Conservation (phyloP, 2,888 invertebrate genomes). For the Clusia tigrina region DNA sequence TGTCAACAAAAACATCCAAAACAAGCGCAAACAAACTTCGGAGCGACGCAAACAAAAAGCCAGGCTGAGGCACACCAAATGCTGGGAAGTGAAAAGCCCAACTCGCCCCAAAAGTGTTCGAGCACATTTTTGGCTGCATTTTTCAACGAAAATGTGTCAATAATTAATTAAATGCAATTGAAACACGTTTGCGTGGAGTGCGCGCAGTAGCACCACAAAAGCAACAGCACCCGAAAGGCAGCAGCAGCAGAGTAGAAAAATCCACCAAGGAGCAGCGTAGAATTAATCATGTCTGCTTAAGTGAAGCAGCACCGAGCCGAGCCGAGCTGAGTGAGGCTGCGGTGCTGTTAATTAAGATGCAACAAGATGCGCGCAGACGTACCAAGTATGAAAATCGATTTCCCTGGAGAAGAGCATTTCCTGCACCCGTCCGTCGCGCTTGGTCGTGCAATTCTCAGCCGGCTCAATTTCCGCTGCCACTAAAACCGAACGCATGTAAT, state of each 20-base stretch:
- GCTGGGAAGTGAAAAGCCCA: conserved; percentile 22
- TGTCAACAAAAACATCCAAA: conserved; percentile 14
- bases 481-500: no score
- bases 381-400: not conserved
- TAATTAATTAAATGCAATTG: conserved; percentile 63
- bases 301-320: not conserved
- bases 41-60: conserved; percentile 12
- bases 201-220: no score
- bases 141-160: conserved; percentile 57
- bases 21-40: not conserved
- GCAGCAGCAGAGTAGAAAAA: no score
- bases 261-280: no score
- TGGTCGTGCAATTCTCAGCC: not conserved
- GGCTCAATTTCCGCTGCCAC: not conserved
- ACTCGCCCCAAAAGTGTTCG: conserved; percentile 28
- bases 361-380: no score
- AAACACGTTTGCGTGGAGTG: conserved; percentile 44
- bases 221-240: no score
- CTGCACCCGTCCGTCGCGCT: no score
- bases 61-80: conserved; percentile 12
- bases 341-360: not conserved
- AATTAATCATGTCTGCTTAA: no score
- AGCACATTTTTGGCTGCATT: conserved; percentile 24
- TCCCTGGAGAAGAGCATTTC: no score
- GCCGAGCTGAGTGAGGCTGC: not conserved